Evolutionary conservation across 1,140 invertebrate genomes (phyloP), one percentile per base, ranked within the genome.

Genomic region (Hormaphis cornu): DNA sequence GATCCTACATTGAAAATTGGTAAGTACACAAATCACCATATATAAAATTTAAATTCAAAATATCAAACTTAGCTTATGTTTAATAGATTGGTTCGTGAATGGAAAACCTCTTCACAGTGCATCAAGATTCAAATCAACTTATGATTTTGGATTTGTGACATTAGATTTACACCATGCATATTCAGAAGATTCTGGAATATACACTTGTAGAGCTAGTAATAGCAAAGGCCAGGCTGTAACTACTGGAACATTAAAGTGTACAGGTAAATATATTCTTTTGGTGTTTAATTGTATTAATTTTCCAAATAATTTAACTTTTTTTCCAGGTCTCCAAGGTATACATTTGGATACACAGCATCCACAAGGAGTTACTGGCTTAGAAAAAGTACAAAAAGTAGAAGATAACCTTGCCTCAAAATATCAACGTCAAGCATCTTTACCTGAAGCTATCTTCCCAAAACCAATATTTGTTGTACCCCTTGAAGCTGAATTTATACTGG

Each of bases 191-290:
- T 92, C 89, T 69, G 93, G 91, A 35, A 83, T 95, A 50, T 93
- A 96, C 73, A 93, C 89, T 44, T 93, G 92, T 73, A 90, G 89
- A 79, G 95, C 94, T 24, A 95, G 88, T 2, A 98, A 97, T 76
- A 89, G 83, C 69, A 93, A 91, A 76, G 91, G 92, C 28, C 86
- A 87, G 3, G 90, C 89, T n/a, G 87, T 89, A 69, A 93, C 91
- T 14, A 90, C 90, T 14, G 92, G 92, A 50, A 89, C 90, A 0
- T 80, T 95, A 0, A 89, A 88, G 76, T 91, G 89, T 74, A 89
- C 84, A 30, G 85, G 87, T 72, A 50, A 69, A 24, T 33, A 35
- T 40, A 37, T 61, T 20, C 4, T 18, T 28, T 46, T 48, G n/a
- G 33, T 33, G 33, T 16, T 20, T 35, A 16, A 26, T 37, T 35